Conservation (phyloP, 2,797 vertebrate species). For the Eulemur mongoz region DNA sequence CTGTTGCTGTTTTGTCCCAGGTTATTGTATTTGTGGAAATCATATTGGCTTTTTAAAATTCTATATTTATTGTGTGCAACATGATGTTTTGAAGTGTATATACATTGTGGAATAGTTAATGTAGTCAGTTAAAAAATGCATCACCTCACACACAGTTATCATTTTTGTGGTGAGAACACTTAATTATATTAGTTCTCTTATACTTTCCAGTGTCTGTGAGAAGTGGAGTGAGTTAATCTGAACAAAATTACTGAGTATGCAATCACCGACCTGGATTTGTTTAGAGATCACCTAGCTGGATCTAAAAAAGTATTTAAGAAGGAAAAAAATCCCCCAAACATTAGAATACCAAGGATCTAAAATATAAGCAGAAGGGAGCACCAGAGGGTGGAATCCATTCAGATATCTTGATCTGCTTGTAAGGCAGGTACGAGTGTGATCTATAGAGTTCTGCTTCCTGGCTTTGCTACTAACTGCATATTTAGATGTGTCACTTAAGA, state of each 20-base stretch:
- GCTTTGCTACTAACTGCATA: neutral
- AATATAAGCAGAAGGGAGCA: neutral
- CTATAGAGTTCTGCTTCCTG: neutral
- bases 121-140: neutral
- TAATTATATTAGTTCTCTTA: neutral
- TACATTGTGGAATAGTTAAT: neutral
- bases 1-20: neutral
- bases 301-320: neutral
- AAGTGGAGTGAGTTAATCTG: neutral
- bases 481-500: neutral
- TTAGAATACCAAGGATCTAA: neutral
- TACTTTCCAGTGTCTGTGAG: neutral
- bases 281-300: neutral
- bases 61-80: neutral
- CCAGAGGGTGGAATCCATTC: neutral
- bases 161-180: neutral
- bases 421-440: neutral
- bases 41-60: neutral
- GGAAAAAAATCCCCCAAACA: neutral
- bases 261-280: neutral
- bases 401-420: neutral
- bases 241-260: neutral
- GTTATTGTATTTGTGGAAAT: slow-evolving; percentile 3
- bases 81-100: neutral
- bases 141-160: neutral